Evolutionary conservation across 2,888 invertebrate species (phyloP), one percentile per base, ranked within the genome.

Genomic region (Heliconius sara): DNA sequence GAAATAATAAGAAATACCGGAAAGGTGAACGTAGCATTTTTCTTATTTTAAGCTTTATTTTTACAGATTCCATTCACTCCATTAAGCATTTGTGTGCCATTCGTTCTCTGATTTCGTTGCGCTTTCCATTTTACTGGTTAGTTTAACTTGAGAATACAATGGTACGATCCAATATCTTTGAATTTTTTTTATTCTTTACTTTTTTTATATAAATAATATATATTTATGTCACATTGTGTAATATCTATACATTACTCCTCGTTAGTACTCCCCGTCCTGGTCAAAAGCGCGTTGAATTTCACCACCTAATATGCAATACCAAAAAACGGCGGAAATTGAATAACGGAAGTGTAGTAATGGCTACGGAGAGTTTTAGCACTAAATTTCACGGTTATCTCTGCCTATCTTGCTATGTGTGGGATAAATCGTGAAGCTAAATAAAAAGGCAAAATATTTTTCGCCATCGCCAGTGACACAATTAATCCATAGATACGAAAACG

Each of bases 401-500:
- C 19, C 7, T 19, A 2, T 5, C 1, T 19, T 52, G 6, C 2
- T 19, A 52, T 52, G 2, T 52, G 19, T 7, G 6, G 52, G 52
- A 52, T 2, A 52, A 1, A 52, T 7, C 52, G 19, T 19, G 2
- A 19, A 47, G 5, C 47, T 47, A 47, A 52, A 52, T 52, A 52
- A 52, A 52, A 12, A 68, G n/a, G 6, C 39, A 74, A 74, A 67
- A 68, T 60, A 74, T 63, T 30, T 27, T 67, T 68, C 70, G 22
- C 47, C 63, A n/a, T 63, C 6, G 34, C n/a, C 34, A 63, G 65
- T 60, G n/a, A 78, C 39, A 43, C 67, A 57, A 68, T 75, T 47
- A 68, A 79, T 79, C 74, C 68, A 43, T 68, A 27, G 74, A 43
- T 75, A 34, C 16, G 68, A 68, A 75, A 79, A 79, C 60, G 63